Conservation (phyloP, 1,140 invertebrate species). For the Hirudo medicinalis region DNA sequence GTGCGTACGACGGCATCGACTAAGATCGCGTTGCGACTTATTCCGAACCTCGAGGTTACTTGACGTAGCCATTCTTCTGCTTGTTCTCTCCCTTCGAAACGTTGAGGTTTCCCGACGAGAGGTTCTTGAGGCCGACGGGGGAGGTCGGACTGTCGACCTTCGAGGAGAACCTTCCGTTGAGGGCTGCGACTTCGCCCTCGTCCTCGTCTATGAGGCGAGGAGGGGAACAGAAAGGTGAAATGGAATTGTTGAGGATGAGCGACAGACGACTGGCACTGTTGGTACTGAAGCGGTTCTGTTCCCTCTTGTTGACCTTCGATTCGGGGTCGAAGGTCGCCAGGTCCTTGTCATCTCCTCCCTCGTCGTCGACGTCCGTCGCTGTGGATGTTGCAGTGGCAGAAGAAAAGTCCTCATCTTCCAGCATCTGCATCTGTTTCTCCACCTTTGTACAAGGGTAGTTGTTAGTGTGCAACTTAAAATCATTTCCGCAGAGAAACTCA, state of each 20-base stretch:
- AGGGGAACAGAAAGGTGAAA: not conserved
- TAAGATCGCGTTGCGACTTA: too few species aligned
- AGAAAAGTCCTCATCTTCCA: slow-evolving; percentile 7
- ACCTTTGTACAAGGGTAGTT: not conserved
- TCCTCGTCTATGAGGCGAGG: not conserved
- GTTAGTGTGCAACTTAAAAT: too few species aligned
- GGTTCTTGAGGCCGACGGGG: too few species aligned
- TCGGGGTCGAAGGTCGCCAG: not conserved
- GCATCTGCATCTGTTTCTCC: slow-evolving; percentile 6
- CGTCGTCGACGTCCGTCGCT: not conserved
- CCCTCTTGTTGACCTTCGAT: slow-evolving; percentile 1
- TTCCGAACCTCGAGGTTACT: too few species aligned
- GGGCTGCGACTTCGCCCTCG: not conserved
- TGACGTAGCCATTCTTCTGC: too few species aligned
- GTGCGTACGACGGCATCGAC: too few species aligned
- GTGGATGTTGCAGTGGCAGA: not conserved
- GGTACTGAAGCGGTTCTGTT: not conserved
- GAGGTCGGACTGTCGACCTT: too few species aligned
- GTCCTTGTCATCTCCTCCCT: not conserved
- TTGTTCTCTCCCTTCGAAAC: too few species aligned
- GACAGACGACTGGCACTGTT: slow-evolving; percentile 6
- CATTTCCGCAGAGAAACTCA: too few species aligned
- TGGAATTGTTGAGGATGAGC: slow-evolving; percentile 8
- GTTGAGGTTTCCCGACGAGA: too few species aligned
- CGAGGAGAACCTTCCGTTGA: not conserved